Evolutionary conservation across 2,797 vertebrate genomes (phyloP).

Genomic region (Bufotes viridis): DNA sequence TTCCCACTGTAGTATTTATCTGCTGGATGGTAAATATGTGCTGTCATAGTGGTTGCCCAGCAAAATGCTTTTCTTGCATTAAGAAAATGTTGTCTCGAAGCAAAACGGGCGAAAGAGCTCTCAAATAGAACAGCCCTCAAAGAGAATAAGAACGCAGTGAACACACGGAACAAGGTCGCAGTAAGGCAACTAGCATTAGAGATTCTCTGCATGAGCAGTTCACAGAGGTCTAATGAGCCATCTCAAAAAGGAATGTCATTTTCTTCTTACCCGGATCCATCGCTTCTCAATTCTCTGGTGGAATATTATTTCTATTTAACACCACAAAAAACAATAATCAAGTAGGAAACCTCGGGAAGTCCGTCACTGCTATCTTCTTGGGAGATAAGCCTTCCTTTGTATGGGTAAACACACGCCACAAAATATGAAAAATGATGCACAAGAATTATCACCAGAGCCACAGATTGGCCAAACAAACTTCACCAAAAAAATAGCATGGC

Average conservation of each 20-base stretch:
- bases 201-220: conserved; percentile 7
- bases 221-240: conserved; percentile 14
- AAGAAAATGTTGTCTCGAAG: conserved; percentile 31
- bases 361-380: conserved; percentile 72
- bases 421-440: conserved; percentile 65
- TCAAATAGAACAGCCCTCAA: neutral
- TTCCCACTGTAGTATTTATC: conserved; percentile 35
- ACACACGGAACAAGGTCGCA: neutral
- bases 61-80: conserved; percentile 38
- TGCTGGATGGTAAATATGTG: conserved; percentile 39
- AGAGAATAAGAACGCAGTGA: neutral
- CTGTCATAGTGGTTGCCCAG: conserved; percentile 41
- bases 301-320: conserved; percentile 48
- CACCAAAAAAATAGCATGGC: neutral
- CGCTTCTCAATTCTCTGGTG: neutral
- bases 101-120: conserved; percentile 6
- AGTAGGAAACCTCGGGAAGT: conserved; percentile 66
- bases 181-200: neutral
- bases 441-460: conserved; percentile 64
- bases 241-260: conserved; percentile 19
- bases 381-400: conserved; percentile 70
- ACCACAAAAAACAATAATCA: conserved; percentile 66
- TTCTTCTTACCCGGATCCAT: conserved; percentile 21
- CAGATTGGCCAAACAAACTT: conserved; percentile 40
- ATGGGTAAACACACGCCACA: conserved; percentile 68